Conservation (phyloP, 2,888 invertebrate species). For the Zele albiditarsus region DNA sequence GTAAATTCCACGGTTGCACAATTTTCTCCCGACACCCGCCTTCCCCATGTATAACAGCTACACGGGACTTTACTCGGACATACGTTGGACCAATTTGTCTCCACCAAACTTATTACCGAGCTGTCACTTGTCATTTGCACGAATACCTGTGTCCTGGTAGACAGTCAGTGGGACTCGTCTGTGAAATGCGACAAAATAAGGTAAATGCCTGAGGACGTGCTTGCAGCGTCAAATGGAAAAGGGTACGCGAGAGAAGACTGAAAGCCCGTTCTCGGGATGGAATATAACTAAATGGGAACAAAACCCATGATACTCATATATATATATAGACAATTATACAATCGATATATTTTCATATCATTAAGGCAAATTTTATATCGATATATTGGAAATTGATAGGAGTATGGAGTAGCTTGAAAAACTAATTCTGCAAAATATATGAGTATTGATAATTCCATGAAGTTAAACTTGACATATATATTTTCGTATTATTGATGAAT, state of each 20-base stretch:
- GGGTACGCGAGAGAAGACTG: neutral
- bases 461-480: neutral
- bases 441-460: too few relatives aligned
- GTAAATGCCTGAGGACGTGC: conserved; percentile 29
- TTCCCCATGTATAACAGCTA: neutral
- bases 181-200: conserved; percentile 35
- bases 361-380: too few relatives aligned
- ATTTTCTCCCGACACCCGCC: conserved; percentile 2
- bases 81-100: conserved; percentile 46
- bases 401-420: too few relatives aligned
- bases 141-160: conserved; percentile 42
- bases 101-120: conserved; percentile 50
- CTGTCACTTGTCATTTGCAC: conserved; percentile 53
- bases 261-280: neutral
- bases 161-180: conserved; percentile 26
- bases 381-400: too few relatives aligned
- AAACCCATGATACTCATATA: neutral
- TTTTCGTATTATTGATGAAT: neutral
- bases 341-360: too few relatives aligned
- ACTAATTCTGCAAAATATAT: too few relatives aligned
- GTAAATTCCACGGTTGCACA: conserved; percentile 48
- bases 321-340: too few relatives aligned
- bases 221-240: conserved; percentile 9
- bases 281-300: neutral
- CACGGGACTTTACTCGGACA: conserved; percentile 25